Evolutionary conservation across 2,888 invertebrate species (phyloP).

Genomic region (Philopedon plagiatum): DNA sequence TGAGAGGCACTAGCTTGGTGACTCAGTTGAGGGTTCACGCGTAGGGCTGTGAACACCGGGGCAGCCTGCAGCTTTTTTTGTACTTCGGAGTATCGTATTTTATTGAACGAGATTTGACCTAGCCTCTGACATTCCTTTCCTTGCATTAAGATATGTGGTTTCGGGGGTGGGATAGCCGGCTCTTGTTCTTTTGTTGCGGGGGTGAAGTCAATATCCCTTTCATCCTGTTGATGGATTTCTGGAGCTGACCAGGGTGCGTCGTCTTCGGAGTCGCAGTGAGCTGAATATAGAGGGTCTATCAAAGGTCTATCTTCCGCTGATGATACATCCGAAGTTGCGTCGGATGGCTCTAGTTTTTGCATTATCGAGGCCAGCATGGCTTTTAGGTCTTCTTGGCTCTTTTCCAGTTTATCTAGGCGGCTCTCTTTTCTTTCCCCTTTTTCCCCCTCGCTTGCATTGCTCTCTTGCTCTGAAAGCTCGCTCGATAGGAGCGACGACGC

Average conservation of each 20-base stretch:
- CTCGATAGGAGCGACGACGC: background rate
- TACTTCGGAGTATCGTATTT: constrained; percentile 15
- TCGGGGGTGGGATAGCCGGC: constrained; percentile 7
- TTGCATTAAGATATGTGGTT: constrained; percentile 12
- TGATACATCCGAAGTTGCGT: no score
- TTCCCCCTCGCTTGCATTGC: background rate
- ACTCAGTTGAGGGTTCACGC: background rate
- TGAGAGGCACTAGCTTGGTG: background rate
- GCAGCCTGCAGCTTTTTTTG: constrained; percentile 22
- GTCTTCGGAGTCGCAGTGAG: no score
- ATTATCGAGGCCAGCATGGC: background rate
- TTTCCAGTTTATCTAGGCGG: constrained; percentile 10
- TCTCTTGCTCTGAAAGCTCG: background rate
- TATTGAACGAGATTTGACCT: background rate
- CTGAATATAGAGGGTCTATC: no score
- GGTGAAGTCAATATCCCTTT: no score
- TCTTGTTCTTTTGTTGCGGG: no score
- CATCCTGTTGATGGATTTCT: no score
- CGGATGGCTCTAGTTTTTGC: background rate
- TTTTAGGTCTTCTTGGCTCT: constrained; percentile 11
- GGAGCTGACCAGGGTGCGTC: background rate
- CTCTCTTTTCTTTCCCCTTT: background rate
- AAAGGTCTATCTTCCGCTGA: no score
- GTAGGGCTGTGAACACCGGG: background rate
- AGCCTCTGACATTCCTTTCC: constrained; percentile 13